Evolutionary conservation across 1,140 invertebrate species (phyloP), one percentile per base, ranked within the genome.

Genomic region (Carposina sasakii): DNA sequence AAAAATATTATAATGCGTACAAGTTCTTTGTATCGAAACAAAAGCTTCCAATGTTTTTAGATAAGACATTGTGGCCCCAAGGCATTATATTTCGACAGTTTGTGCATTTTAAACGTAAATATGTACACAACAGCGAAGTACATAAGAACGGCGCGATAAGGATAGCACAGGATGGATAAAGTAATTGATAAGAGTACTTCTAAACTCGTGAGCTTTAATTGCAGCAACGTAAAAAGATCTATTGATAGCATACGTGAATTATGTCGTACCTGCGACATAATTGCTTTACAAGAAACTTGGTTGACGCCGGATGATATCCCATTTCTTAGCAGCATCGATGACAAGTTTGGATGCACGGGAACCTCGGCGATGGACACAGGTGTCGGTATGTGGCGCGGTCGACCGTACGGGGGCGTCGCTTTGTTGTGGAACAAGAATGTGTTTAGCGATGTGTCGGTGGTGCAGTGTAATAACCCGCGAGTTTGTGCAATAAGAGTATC

Each of bases 231-330:
- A 15, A 43, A 17, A 6, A 26, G 41, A 16, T 43, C 41, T 17
- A 17, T 43, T 2, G 41, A 43, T 4, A 6, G 9, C 17, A 26
- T 43, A 4, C 2, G 23, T 15, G 2, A 26, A 28, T 10, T 43
- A 28, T 28, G 41, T 43, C 6, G 16, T 16, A 8, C 41, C 5
- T 16, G 15, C 2, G 41, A 43, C 19, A 12, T 43, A 28, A 28
- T 43, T 16, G 41, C 41, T 1, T 17, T 43, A 15, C 41, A 43
- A 30, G 41, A 43, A 43, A 43, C 41, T 2, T 43, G 41, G 41
- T 17, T 43, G 26, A 15, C 30, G 23, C 41, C 41, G 13, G 12
- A 43, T 19, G 41, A 43, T 16, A 28, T 43, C 3, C 13, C 23
- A 16, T 30, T 28, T 15, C 26, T 43, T 9, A 20, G 24, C 13